A percentile compares a stretch with the other conserved stretches of the same genome.
Conservation (phyloP, 2,888 invertebrate species). For the Euplexia lucipara region DNA sequence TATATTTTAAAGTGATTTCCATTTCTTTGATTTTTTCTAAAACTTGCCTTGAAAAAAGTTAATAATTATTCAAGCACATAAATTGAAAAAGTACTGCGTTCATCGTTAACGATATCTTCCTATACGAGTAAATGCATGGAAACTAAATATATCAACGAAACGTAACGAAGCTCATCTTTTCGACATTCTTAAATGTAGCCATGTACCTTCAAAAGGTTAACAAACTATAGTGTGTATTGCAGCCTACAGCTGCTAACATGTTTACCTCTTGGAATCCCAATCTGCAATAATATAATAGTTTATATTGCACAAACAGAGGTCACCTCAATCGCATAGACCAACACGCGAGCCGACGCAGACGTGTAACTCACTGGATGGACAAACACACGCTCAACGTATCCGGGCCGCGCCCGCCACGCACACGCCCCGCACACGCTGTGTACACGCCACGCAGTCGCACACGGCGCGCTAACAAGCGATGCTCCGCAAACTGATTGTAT, state of each 20-base stretch:
- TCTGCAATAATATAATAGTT: conserved; percentile 41
- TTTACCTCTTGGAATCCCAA: conserved; percentile 28
- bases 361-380: conserved; percentile 40
- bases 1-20: not conserved
- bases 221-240: not conserved
- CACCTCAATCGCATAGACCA: conserved; percentile 29
- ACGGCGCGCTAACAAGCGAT: not conserved
- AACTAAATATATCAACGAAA: too few relatives aligned
- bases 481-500: conserved; percentile 29
- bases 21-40: too few relatives aligned
- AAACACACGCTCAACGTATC: conserved; percentile 34
- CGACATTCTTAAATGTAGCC: not conserved
- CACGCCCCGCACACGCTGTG: not conserved
- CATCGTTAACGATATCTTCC: too few relatives aligned
- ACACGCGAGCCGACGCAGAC: conserved; percentile 7
- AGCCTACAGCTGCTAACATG: conserved; percentile 7
- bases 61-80: too few relatives aligned
- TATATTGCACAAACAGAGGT: conserved; percentile 36
- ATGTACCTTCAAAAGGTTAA: not conserved
- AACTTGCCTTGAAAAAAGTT: too few relatives aligned
- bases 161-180: not conserved
- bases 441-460: not conserved
- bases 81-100: too few relatives aligned
- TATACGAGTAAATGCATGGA: too few relatives aligned
- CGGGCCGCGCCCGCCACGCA: not conserved